phyloP scores from a whole-genome alignment of 2,888 invertebrate genomes.

The Callinectes sapidus region DNA sequence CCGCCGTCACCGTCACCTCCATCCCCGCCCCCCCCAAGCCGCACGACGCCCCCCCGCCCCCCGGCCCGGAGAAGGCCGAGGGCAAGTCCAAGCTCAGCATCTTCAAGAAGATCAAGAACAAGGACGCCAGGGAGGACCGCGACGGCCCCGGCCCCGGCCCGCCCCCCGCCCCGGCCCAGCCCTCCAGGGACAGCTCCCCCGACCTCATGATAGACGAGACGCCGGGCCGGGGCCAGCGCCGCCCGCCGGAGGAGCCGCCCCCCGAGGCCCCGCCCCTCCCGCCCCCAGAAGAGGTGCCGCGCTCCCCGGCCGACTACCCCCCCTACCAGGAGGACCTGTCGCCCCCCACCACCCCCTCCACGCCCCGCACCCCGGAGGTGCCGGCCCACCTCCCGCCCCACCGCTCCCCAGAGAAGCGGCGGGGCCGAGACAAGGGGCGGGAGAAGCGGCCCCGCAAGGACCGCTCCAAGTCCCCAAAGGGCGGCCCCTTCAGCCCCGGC shows the following conservation, averaged over 20 bases:
- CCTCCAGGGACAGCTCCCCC: slow-evolving; percentile 68
- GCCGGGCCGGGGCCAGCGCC: slow-evolving; percentile 47
- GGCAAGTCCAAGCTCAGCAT: slow-evolving; percentile 68
- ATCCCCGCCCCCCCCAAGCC: slow-evolving; percentile 65
- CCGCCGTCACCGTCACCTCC: slow-evolving; percentile 66
- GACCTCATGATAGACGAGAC: slow-evolving; percentile 70
- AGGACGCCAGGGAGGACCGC: slow-evolving; percentile 61
- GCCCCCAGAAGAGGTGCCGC: slow-evolving; percentile 4
- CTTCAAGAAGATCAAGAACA: slow-evolving; percentile 69
- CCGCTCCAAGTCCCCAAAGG: slow-evolving; percentile 63
- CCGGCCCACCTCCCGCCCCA: slow-evolving; percentile 53
- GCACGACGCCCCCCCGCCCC: slow-evolving; percentile 3
- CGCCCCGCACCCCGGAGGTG: slow-evolving; percentile 66
- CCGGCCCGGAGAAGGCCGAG: slow-evolving; percentile 51
- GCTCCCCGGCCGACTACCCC: slow-evolving; percentile 57
- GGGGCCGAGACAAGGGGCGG: slow-evolving; percentile 54
- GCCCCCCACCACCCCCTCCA: slow-evolving; percentile 64
- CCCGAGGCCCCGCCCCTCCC: slow-evolving; percentile 36
- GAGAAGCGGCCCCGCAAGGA: slow-evolving; percentile 56
- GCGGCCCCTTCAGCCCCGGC: slow-evolving; percentile 59
- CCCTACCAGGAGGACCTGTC: slow-evolving; percentile 60
- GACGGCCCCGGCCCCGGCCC: neutral
- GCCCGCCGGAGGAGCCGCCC: slow-evolving; percentile 40
- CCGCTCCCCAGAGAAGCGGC: slow-evolving; percentile 52
- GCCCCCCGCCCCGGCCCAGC: slow-evolving; percentile 32